Evolutionary conservation across 2,888 invertebrate genomes (phyloP).

Genomic region (Himalopsyche japonica): DNA sequence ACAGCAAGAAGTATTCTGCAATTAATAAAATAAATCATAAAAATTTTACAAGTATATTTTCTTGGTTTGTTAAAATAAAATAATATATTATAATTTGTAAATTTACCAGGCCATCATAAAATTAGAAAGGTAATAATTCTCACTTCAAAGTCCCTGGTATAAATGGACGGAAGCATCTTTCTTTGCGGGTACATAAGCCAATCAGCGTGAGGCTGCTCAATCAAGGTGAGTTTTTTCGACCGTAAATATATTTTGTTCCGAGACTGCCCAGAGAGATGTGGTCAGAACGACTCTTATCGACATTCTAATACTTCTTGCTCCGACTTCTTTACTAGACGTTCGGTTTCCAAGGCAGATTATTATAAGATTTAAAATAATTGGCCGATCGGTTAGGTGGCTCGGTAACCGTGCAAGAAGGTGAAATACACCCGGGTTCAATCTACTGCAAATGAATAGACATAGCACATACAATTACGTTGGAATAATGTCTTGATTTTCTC

Average conservation of each 20-base stretch:
- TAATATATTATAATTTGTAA: no score
- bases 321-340: neutral
- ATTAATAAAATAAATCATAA: no score
- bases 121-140: neutral
- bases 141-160: neutral
- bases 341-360: neutral
- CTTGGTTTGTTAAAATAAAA: no score
- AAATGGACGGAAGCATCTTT: neutral
- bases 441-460: neutral
- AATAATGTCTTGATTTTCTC: no score
- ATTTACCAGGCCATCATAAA: neutral
- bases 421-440: neutral
- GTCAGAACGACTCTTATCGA: neutral
- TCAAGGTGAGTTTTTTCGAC: conserved; percentile 46
- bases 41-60: no score
- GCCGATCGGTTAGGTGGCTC: neutral
- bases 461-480: no score
- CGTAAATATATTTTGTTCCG: conserved; percentile 28
- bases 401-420: neutral
- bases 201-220: conserved; percentile 47
- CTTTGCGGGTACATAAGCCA: neutral
- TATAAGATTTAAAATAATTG: neutral
- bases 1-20: no score
- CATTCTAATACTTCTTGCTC: neutral
- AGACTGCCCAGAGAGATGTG: conserved; percentile 36